These are phyloP conservation scores for Psammodynastes pulverulentus DNA, from an alignment of 2,113 vertebrate genomes.

Conservation along the genomic window DNA sequence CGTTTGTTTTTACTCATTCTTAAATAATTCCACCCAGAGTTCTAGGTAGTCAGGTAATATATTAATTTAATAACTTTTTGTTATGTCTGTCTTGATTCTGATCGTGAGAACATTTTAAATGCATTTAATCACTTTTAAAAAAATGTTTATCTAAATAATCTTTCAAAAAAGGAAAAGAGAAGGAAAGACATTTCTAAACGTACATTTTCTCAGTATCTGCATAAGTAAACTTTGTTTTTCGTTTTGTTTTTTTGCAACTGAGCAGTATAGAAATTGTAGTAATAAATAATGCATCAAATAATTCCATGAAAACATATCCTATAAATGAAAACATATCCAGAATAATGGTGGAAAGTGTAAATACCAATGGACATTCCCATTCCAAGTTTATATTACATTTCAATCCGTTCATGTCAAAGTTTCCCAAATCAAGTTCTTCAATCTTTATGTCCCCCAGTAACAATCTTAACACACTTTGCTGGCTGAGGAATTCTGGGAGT, in stretches of 20 bases:
- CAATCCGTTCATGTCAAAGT: neutral
- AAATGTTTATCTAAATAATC: too few relatives aligned
- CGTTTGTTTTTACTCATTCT: neutral
- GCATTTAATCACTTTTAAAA: neutral
- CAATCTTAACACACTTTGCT: too few relatives aligned
- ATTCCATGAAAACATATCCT: neutral
- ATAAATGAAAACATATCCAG: neutral
- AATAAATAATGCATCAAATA: neutral
- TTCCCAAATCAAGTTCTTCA: neutral
- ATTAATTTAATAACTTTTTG: neutral
- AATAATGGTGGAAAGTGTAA: neutral
- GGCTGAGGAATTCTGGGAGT: too few relatives aligned
- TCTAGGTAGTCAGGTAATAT: neutral
- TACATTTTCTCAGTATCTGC: neutral
- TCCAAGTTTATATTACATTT: neutral
- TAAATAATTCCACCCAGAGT: neutral
- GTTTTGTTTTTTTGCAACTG: neutral
- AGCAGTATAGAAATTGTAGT: neutral
- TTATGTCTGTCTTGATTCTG: neutral
- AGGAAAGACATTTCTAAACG: neutral
- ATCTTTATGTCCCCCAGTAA: neutral
- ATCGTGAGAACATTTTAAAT: neutral
- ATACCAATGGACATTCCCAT: neutral
- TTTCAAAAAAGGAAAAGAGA: neutral
- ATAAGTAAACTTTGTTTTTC: neutral